phyloP scores from a whole-genome alignment of 2,113 vertebrate species.

The Percopsis transmontana region DNA sequence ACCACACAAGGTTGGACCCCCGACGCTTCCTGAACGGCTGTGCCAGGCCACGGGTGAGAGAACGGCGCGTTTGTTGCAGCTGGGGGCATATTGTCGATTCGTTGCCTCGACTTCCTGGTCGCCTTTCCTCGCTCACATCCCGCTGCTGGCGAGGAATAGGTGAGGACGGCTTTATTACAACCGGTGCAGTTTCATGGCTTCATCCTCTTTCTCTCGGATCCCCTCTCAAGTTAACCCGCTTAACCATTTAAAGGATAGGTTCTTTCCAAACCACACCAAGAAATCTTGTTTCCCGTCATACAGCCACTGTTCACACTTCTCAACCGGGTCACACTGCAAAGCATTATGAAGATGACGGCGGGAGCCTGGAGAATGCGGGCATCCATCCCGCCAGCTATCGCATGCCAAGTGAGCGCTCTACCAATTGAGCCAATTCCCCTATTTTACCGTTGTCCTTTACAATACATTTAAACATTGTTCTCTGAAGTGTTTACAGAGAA shows the following conservation, averaged over 20 bases:
- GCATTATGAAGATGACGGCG: too few species aligned
- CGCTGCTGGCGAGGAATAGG: slow-evolving; percentile 21
- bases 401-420: too few species aligned
- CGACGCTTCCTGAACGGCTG: slow-evolving; percentile 28
- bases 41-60: slow-evolving; percentile 40
- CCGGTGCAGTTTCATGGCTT: slow-evolving; percentile 29
- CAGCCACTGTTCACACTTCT: too few species aligned
- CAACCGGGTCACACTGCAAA: too few species aligned
- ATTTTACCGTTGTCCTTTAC: too few species aligned
- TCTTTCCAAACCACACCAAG: background rate
- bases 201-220: background rate
- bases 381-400: too few species aligned
- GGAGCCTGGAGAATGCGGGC: too few species aligned
- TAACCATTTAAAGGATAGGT: slow-evolving; percentile 2
- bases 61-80: slow-evolving; percentile 8
- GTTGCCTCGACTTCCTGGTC: too few species aligned
- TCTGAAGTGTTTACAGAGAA: too few species aligned
- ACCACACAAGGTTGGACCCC: slow-evolving; percentile 14
- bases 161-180: slow-evolving; percentile 23
- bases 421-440: too few species aligned
- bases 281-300: background rate
- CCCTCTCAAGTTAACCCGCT: background rate
- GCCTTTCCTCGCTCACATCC: slow-evolving; percentile 37
- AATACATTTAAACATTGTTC: too few species aligned
- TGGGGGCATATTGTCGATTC: background rate